Evolutionary conservation across 2,888 invertebrate genomes (phyloP), one percentile per base, ranked within the genome.

Genomic region (Octonoba sinensis): DNA sequence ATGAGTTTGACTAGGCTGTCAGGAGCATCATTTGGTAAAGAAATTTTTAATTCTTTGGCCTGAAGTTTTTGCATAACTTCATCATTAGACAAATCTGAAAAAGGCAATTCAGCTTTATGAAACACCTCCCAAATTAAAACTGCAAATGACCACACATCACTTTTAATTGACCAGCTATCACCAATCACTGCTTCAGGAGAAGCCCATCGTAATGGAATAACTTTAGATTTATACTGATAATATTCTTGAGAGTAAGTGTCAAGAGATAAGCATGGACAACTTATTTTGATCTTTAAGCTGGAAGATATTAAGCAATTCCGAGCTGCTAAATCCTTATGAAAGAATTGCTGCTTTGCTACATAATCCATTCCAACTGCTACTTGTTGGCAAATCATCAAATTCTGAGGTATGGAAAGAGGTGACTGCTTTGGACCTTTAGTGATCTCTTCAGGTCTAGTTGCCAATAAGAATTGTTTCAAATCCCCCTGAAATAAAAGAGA

Each of bases 191-290:
- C 96, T 88, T 97, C 97, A 20, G 82, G 65, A 0, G 97, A 94
- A 88, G 96, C 88, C 97, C 97, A 97, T 86, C 97, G 92, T 13
- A 97, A 90, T 0, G 97, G 96, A 67, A 97, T 92, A 86, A 94
- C 91, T 90, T 93, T 92, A 87, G 95, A 95, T 83, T 93, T 92
- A 86, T 94, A 92, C 86, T 94, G 94, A 88, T 92, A 94, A 89
- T 97, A 98, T 88, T 98, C 97, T 86, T 93, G 93, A 62, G 94
- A 93, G 88, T 97, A 95, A 0, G 96, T 95, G 86, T 95, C 96
- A 67, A 83, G 20, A 46, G 93, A 93, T 85, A 94, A 91, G 51
- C 93, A 93, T 0, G 94, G 93, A 88, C 92, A 91, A 1, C 96
- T 93, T 73, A 97, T 91, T 90, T 97, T 97, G 44, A 96, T 92